Evolutionary conservation across 1,140 invertebrate species (phyloP).

Genomic region (Anthonomus grandis): DNA sequence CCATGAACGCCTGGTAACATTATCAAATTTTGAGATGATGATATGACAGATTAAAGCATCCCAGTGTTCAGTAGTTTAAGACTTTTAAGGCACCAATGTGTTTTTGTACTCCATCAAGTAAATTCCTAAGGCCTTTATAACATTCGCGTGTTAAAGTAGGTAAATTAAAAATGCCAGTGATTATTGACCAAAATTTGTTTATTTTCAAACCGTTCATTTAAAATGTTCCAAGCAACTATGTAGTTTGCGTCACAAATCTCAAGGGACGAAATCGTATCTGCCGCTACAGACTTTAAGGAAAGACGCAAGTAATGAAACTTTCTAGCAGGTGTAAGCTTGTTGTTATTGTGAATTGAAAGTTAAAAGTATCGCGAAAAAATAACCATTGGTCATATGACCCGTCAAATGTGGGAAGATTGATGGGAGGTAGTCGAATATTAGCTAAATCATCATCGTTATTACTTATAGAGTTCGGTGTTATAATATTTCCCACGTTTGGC

Average conservation of each 20-base stretch:
- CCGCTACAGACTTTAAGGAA: conserved; percentile 7
- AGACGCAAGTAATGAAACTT: conserved; percentile 19
- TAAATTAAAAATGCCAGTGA: too few species aligned
- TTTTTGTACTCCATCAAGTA: conserved; percentile 3
- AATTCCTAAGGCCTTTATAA: not conserved
- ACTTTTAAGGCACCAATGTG: not conserved
- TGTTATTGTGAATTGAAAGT: conserved; percentile 5
- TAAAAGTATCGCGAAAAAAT: conserved; percentile 15
- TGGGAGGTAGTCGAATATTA: conserved; percentile 1
- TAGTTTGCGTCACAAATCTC: too few species aligned
- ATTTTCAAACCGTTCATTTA: not conserved
- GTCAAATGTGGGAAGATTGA: conserved; percentile 14
- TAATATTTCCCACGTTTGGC: not conserved
- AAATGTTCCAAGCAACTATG: not conserved
- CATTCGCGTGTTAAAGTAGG: too few species aligned
- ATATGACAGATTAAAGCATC: not conserved
- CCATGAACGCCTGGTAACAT: not conserved
- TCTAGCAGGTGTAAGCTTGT: not conserved
- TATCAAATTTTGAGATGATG: conserved; percentile 1
- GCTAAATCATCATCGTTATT: not conserved
- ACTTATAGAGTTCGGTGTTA: not conserved
- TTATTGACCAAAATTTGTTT: too few species aligned
- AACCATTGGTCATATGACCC: conserved; percentile 4
- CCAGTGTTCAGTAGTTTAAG: not conserved
- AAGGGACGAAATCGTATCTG: not conserved